Percentiles rank a stretch among this genome's conserved stretches.
Evolutionary conservation across 2,888 invertebrate species (phyloP).

Genomic region (Mesopsocus fuscifrons): DNA sequence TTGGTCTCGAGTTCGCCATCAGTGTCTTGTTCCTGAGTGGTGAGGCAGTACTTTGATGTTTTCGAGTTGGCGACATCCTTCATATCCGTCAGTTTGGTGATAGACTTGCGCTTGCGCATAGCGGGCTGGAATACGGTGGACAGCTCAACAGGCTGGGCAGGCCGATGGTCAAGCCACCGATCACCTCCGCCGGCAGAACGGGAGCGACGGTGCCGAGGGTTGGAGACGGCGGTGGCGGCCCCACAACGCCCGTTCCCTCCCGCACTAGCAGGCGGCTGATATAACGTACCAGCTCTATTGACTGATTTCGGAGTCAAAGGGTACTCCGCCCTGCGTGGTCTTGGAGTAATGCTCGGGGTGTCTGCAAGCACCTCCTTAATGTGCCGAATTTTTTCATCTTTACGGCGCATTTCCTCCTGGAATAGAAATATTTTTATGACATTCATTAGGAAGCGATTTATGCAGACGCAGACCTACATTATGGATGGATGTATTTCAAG

Average conservation of each 20-base stretch:
- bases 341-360: neutral
- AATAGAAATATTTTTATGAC: no score
- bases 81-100: slow-evolving; percentile 61
- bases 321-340: neutral
- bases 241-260: slow-evolving; percentile 26
- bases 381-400: slow-evolving; percentile 38
- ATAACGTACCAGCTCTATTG: neutral
- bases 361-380: slow-evolving; percentile 34
- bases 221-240: slow-evolving; percentile 43
- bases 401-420: slow-evolving; percentile 33
- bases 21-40: slow-evolving; percentile 79
- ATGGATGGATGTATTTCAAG: no score
- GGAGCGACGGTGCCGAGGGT: slow-evolving; percentile 58
- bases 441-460: no score
- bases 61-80: slow-evolving; percentile 48
- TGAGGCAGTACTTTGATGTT: slow-evolving; percentile 74
- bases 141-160: slow-evolving; percentile 55
- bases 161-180: slow-evolving; percentile 78
- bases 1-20: slow-evolving; percentile 88
- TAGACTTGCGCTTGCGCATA: slow-evolving; percentile 61
- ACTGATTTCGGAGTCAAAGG: neutral
- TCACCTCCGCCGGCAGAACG: slow-evolving; percentile 53
- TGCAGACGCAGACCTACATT: no score
- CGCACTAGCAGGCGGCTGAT: slow-evolving; percentile 19
- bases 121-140: slow-evolving; percentile 82